Evolutionary conservation across 1,140 invertebrate species (phyloP), one percentile per base, ranked within the genome.

Genomic region (Heliconius eleuchia): DNA sequence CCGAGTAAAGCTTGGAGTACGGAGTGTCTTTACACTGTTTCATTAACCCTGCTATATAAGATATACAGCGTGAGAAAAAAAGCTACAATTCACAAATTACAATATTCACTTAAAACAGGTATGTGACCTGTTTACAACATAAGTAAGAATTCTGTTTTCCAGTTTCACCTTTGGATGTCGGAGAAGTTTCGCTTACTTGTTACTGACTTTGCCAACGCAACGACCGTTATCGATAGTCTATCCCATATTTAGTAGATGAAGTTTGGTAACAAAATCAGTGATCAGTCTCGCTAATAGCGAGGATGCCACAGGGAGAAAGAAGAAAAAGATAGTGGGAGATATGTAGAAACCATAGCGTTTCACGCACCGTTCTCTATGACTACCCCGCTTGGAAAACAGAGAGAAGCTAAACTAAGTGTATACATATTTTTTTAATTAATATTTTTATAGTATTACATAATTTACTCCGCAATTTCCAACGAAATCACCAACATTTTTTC

Each of bases 101-200:
- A 60, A 60, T 3, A 55, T 55, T 55, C 6, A 27, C 42, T 46
- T 46, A 46, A 46, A 46, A 46, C 42, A 46, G 13, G 11, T 46
- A 46, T 16, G 42, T 46, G 42, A 27, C 9, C 55, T 27, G 55
- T 57, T 57, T 57, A 23, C 55, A 23, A 23, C 19, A 9, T 57
- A 57, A 57, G 55, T 74, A 74, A 55, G 27, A 52, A 74, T 34
- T 57, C 73, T 27, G 34, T 74, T 18, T 60, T 27, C 52, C n/a
- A 74, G 73, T 60, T 74, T 39, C 73, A 18, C 16, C 73, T 37
- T 39, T 57, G 8, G 52, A 18, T 74, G 34, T 55, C 73, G 30
- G 18, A 57, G 16, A 60, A 60, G 55, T 74, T 74, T 74, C 37
- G 50, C 73, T 60, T 34, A 74, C 19, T 74, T 57, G 34, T 60